phyloP scores from a whole-genome alignment of 2,888 invertebrate species.

The Nebria salina region DNA sequence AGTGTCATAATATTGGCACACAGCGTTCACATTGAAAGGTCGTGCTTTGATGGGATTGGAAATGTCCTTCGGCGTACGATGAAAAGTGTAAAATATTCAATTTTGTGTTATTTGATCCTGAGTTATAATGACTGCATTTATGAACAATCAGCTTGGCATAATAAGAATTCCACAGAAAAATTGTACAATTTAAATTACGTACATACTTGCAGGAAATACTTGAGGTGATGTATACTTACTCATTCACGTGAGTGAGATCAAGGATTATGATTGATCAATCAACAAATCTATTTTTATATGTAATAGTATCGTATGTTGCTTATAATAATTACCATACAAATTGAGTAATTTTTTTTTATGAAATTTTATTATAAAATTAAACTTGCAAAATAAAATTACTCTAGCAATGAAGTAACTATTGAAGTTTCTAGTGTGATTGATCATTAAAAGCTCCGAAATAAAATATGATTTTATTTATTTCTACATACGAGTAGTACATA shows the following conservation, averaged over 20 bases:
- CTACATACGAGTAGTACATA: too few relatives aligned
- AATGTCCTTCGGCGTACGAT: not conserved
- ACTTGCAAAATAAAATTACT: too few relatives aligned
- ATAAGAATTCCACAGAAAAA: not conserved
- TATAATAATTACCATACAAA: not conserved
- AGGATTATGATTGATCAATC: constrained; percentile 5
- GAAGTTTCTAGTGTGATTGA: too few relatives aligned
- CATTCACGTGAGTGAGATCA: not conserved
- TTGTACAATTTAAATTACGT: not conserved
- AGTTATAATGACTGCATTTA: constrained; percentile 6
- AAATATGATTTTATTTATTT: too few relatives aligned
- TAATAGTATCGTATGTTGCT: not conserved
- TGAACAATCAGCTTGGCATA: not conserved
- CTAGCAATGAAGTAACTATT: too few relatives aligned
- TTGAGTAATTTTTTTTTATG: not conserved
- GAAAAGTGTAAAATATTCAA: not conserved
- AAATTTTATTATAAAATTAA: too few relatives aligned
- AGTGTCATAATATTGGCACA: not conserved
- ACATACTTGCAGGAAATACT: not conserved
- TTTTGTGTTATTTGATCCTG: not conserved
- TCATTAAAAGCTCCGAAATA: too few relatives aligned
- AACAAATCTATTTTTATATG: not conserved
- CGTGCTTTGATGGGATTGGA: not conserved
- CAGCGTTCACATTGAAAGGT: not conserved
- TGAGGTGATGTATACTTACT: constrained; percentile 3